Evolutionary conservation across 2,113 vertebrate species (phyloP), one percentile per base, ranked within the genome.

Genomic region (Sylvia atricapilla): DNA sequence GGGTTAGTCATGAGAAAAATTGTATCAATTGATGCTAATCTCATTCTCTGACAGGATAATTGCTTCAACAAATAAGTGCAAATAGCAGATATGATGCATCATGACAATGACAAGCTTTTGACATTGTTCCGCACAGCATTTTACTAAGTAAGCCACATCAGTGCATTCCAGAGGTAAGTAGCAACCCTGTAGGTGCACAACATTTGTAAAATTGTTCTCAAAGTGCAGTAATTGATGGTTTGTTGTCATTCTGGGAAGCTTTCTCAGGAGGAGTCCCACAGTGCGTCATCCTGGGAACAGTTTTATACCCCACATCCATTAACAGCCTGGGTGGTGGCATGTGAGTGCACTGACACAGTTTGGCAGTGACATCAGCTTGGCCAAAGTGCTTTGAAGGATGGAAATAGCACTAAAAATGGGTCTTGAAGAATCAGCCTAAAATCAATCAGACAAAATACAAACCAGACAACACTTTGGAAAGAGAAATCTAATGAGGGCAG

Each of bases 31-130:
- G 90, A 85, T 22, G 18, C 21, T 83, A 90, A 86, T 86, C 67
- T 80, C 63, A 59, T 91, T 49, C 55, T 80, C 63, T 95, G 92
- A 94, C 88, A 95, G 67, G 33, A 22, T 88, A 94, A 97, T 88
- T 92, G 59, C 50, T 80, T 63, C 50, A 43, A 79, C 82, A 92
- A 93, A 66, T 90, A 90, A 90, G 67, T 84, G 83, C 58, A 90
- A 94, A 82, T 72, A 85, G 94, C 67, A 92, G 59, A 92, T 88
- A 81, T 31, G 88, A 94, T 86, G 92, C 55, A 74, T 86, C 68
- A 52, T 78, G 83, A 95, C 79, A 90, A 77, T 30, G 72, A 94
- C 2, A 23, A 89, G 86, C 68, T 92, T 86, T 74, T 92, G 82
- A 93, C 62, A 37, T 67, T 90, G 88, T 77, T 82, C 76, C 55